Evolutionary conservation across 2,888 invertebrate genomes (phyloP).

Genomic region (Aricia artaxerxes): DNA sequence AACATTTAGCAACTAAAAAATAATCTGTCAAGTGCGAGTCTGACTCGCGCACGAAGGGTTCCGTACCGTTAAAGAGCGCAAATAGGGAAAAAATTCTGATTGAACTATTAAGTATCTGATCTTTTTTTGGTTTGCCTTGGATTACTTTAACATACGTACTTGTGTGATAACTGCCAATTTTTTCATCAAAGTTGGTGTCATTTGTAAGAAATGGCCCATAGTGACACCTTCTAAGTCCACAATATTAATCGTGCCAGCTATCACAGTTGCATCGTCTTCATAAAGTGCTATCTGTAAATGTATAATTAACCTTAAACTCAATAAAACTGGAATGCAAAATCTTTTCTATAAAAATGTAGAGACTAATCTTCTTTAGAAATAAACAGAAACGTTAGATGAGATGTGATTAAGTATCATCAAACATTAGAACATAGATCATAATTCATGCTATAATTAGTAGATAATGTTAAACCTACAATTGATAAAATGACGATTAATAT

Average conservation of each 20-base stretch:
- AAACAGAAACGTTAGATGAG: background rate
- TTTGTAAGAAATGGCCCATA: conserved; percentile 73
- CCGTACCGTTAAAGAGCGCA: no score
- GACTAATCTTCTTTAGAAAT: background rate
- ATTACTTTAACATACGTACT: conserved; percentile 45
- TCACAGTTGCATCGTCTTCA: conserved; percentile 74
- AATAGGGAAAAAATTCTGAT: no score
- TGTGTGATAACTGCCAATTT: conserved; percentile 67
- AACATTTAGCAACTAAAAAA: background rate
- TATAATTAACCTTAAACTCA: background rate
- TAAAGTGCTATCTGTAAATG: conserved; percentile 62
- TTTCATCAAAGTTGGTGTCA: conserved; percentile 76
- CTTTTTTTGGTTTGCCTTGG: no score
- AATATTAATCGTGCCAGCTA: conserved; percentile 68
- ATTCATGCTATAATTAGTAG: no score
- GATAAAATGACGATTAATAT: background rate
- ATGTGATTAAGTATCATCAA: no score
- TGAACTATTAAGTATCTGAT: no score
- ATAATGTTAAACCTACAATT: background rate
- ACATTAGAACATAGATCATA: no score
- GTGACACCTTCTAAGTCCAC: conserved; percentile 75
- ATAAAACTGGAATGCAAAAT: no score
- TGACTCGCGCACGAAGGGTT: no score
- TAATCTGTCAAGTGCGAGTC: no score
- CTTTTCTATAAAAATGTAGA: no score